A percentile compares a stretch with the other conserved stretches of the same genome.
phyloP scores from a whole-genome alignment of 2,113 vertebrate genomes.

The Hirundichthys speculiger region DNA sequence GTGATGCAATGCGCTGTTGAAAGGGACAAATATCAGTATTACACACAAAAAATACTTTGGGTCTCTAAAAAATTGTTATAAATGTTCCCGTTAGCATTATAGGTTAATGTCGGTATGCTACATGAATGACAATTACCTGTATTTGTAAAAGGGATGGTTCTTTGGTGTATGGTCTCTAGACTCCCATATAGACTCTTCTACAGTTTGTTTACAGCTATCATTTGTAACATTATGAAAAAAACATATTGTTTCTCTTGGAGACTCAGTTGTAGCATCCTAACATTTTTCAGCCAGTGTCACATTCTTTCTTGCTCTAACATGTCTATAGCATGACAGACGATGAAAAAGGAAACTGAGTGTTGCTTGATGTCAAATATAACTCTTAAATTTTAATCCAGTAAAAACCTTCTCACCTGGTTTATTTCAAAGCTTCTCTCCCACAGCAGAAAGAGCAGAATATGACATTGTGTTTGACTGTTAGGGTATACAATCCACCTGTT shows the following conservation, averaged over 20 bases:
- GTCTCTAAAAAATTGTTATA: too few relatives aligned
- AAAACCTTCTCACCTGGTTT: conserved; percentile 37
- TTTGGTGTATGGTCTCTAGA: background rate
- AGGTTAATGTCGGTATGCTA: too few relatives aligned
- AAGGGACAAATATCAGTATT: too few relatives aligned
- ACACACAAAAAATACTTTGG: too few relatives aligned
- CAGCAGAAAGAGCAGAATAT: conserved; percentile 26
- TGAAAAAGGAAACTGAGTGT: conserved; percentile 36
- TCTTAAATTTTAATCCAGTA: conserved; percentile 36
- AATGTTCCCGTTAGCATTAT: too few relatives aligned
- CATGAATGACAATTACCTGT: too few relatives aligned
- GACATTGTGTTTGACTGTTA: conserved; percentile 26
- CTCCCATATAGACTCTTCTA: too few relatives aligned
- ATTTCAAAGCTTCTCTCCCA: conserved; percentile 14
- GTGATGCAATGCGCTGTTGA: too few relatives aligned
- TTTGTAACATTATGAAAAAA: too few relatives aligned
- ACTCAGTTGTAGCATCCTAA: conserved; percentile 8
- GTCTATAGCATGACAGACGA: conserved; percentile 12
- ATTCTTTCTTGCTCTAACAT: too few relatives aligned
- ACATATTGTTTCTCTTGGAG: conserved; percentile 8
- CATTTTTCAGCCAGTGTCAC: conserved; percentile 18
- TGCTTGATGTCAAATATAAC: conserved; percentile 12
- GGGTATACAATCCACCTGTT: conserved; percentile 45
- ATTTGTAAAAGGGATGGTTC: too few relatives aligned
- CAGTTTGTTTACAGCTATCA: too few relatives aligned